These are phyloP conservation scores for Horisme vitalbata DNA, from an alignment of 2,888 invertebrate species.

Conservation along the genomic window DNA sequence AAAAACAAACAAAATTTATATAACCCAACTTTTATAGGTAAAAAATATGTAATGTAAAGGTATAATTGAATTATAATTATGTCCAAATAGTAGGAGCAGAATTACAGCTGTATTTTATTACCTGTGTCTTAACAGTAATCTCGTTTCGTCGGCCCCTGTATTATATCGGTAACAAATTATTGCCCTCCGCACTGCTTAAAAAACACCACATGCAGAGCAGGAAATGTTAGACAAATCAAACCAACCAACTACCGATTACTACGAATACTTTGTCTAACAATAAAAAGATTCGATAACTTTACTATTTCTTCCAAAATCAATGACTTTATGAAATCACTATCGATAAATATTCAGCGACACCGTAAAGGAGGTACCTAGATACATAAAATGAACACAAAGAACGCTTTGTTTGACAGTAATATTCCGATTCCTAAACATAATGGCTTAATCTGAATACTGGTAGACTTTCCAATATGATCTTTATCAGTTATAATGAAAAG, in stretches of 20 bases:
- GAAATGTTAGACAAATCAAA: slow-evolving; percentile 30
- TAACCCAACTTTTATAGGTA: too few relatives aligned
- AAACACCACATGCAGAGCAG: slow-evolving; percentile 29
- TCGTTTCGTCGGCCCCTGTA: slow-evolving; percentile 62
- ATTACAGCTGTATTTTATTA: slow-evolving; percentile 12
- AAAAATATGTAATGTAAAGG: background rate
- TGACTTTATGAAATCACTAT: slow-evolving; percentile 23
- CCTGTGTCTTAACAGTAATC: slow-evolving; percentile 62
- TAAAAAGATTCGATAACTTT: slow-evolving; percentile 22
- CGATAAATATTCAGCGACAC: slow-evolving; percentile 32
- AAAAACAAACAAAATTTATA: too few relatives aligned
- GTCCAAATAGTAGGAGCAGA: slow-evolving; percentile 4
- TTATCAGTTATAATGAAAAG: slow-evolving; percentile 36
- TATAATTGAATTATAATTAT: slow-evolving; percentile 15
- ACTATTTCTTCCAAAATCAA: too few relatives aligned
- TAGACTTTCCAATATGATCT: slow-evolving; percentile 32
- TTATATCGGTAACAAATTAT: slow-evolving; percentile 75
- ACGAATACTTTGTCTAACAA: slow-evolving; percentile 16
- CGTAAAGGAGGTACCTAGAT: slow-evolving; percentile 24
- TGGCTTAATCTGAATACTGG: slow-evolving; percentile 34
- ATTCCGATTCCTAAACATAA: slow-evolving; percentile 31
- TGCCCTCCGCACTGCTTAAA: slow-evolving; percentile 45
- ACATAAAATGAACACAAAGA: slow-evolving; percentile 37
- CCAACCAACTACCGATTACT: slow-evolving; percentile 12
- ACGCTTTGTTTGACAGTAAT: slow-evolving; percentile 38